Evolutionary conservation across 2,888 invertebrate species (phyloP).

Genomic region (Sarcophaga subvicina): DNA sequence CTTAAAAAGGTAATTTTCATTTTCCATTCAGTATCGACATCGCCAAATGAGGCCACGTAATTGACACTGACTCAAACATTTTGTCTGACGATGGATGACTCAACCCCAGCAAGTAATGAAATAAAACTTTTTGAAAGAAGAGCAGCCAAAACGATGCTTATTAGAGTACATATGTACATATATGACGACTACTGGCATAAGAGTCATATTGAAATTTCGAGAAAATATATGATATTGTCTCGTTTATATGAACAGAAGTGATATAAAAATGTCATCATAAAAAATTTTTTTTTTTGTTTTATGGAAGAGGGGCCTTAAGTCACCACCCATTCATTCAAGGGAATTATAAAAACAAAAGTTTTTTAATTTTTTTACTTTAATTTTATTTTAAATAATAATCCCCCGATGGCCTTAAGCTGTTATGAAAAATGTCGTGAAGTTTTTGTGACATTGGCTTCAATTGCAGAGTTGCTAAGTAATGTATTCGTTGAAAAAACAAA

Average conservation of each 20-base stretch:
- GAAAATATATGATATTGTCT: not conserved
- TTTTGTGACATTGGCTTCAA: not conserved
- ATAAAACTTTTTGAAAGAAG: not conserved
- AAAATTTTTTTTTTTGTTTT: too few relatives aligned
- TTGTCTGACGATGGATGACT: constrained; percentile 56
- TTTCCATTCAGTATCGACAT: constrained; percentile 11
- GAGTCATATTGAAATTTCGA: constrained; percentile 19
- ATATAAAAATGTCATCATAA: not conserved
- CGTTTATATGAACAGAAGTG: too few relatives aligned
- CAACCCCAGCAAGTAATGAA: constrained; percentile 29
- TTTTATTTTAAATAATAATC: not conserved
- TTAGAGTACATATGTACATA: not conserved
- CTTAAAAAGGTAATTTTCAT: constrained; percentile 27
- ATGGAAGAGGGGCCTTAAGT: not conserved
- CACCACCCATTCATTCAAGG: not conserved
- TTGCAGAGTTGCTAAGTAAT: not conserved
- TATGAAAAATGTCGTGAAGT: not conserved
- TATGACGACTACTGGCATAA: not conserved
- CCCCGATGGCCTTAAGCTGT: not conserved
- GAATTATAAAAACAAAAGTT: not conserved
- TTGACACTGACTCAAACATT: constrained; percentile 55
- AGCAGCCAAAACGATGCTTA: not conserved
- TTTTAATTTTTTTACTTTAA: too few relatives aligned
- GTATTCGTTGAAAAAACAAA: not conserved
- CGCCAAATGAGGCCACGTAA: constrained; percentile 51